A percentile compares a stretch with the other conserved stretches of the same genome.
phyloP scores from a whole-genome alignment of 2,888 invertebrate genomes.

The Hedya salicella region DNA sequence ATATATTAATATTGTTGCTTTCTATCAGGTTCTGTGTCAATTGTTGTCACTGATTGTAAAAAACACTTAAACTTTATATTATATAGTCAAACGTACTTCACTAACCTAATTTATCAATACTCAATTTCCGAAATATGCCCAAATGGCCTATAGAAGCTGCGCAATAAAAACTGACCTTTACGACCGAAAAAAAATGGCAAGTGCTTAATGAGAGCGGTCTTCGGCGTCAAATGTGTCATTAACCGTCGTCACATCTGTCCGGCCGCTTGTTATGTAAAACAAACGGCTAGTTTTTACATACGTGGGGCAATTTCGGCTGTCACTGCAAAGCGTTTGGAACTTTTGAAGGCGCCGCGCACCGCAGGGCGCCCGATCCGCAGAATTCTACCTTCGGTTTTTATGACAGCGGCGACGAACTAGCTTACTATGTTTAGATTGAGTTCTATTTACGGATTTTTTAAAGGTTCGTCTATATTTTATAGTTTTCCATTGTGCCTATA shows the following conservation, averaged over 20 bases:
- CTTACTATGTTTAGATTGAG: slow-evolving; percentile 35
- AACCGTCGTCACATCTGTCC: slow-evolving; percentile 57
- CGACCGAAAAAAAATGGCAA: slow-evolving; percentile 51
- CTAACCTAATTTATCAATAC: not conserved
- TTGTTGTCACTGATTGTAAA: no score
- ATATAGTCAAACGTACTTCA: no score
- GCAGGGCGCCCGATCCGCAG: slow-evolving; percentile 76
- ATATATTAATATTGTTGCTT: no score
- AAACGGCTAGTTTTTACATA: slow-evolving; percentile 72
- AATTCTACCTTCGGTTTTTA: slow-evolving; percentile 73
- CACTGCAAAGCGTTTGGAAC: slow-evolving; percentile 59
- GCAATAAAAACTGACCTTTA: slow-evolving; percentile 47
- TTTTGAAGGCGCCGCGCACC: slow-evolving; percentile 75
- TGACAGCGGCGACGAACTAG: slow-evolving; percentile 48
- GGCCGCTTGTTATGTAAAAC: slow-evolving; percentile 77
- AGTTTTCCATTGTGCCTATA: slow-evolving; percentile 19
- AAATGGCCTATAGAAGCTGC: slow-evolving; percentile 45
- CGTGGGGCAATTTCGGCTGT: slow-evolving; percentile 80
- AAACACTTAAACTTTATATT: no score
- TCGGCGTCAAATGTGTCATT: slow-evolving; percentile 74
- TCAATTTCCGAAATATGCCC: slow-evolving; percentile 1
- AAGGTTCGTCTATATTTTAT: slow-evolving; percentile 24
- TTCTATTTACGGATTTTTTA: slow-evolving; percentile 22
- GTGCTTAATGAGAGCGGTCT: slow-evolving; percentile 55
- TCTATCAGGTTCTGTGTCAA: no score